phyloP scores from a whole-genome alignment of 1,140 invertebrate species.

The Medauroidea extradentata region DNA sequence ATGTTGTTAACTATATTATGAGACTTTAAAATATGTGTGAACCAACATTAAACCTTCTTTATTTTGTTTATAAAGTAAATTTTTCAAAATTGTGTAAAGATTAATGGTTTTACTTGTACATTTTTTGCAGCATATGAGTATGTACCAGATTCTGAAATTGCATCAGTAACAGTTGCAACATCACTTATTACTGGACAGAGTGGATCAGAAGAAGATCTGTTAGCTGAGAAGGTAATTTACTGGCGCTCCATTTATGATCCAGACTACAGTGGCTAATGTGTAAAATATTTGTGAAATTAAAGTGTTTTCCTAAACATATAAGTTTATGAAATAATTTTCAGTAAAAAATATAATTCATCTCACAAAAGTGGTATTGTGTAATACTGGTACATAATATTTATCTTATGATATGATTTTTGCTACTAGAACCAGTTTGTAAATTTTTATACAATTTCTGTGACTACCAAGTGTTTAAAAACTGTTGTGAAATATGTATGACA shows the following conservation, averaged over 20 bases:
- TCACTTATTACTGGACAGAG: conserved; percentile 54
- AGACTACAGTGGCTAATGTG: neutral
- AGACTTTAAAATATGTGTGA: neutral
- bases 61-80: neutral
- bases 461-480: too few species aligned
- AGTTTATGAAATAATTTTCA: too few species aligned
- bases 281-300: too few species aligned
- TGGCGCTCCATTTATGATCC: conserved; percentile 24
- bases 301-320: too few species aligned
- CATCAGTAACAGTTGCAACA: conserved; percentile 48
- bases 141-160: conserved; percentile 81
- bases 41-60: neutral
- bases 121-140: conserved; percentile 84
- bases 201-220: conserved; percentile 73
- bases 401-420: too few species aligned
- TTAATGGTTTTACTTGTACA: neutral
- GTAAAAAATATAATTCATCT: too few species aligned
- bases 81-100: conserved; percentile 1
- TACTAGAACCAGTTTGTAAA: too few species aligned
- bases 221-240: conserved; percentile 65
- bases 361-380: too few species aligned
- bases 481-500: too few species aligned
- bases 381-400: too few species aligned
- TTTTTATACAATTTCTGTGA: too few species aligned
- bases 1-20: neutral